These are phyloP conservation scores for Balaeniceps rex DNA, from an alignment of 2,113 vertebrate genomes.

Conservation along the genomic window DNA sequence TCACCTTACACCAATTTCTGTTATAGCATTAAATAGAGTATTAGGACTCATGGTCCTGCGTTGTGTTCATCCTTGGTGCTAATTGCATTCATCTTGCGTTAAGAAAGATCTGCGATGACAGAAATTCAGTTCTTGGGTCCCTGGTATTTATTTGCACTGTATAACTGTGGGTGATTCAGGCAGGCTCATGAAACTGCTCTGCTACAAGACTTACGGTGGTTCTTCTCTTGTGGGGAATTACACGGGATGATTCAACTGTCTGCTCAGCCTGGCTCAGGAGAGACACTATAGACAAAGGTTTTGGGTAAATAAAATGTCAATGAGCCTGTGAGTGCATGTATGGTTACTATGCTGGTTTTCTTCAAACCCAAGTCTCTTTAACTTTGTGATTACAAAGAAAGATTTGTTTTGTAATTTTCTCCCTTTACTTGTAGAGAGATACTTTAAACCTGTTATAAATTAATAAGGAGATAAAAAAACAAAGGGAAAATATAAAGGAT, in stretches of 20 bases:
- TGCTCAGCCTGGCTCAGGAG: neutral
- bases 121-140: neutral
- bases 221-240: neutral
- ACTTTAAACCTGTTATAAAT: neutral
- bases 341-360: neutral
- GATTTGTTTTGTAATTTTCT: neutral
- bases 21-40: neutral
- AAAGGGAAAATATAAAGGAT: neutral
- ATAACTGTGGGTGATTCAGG: neutral
- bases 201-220: accelerated
- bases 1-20: neutral
- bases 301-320: neutral
- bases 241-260: accelerated
- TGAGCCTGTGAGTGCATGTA: neutral
- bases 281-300: neutral
- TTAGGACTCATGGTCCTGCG: neutral
- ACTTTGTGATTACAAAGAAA: neutral
- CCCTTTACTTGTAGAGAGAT: neutral
- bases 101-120: neutral
- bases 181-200: neutral
- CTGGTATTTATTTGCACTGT: neutral
- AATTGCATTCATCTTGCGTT: neutral
- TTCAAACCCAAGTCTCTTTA: neutral
- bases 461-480: neutral
- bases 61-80: neutral